These are phyloP conservation scores for Anser cygnoides DNA, from an alignment of 2,113 vertebrate species.

Conservation along the genomic window DNA sequence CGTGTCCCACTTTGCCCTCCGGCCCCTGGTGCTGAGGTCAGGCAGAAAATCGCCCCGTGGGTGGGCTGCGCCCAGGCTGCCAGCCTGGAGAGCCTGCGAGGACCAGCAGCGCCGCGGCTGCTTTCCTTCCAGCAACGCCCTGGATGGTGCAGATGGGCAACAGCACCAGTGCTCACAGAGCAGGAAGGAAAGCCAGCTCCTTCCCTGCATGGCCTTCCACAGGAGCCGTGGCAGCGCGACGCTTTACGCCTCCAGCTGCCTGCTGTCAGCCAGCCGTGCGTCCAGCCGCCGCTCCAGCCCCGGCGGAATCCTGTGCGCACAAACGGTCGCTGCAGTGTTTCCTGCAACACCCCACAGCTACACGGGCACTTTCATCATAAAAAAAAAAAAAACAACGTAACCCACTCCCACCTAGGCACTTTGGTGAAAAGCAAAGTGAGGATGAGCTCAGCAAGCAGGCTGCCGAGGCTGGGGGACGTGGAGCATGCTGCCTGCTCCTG, in stretches of 20 bases:
- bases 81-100: rapidly evolving
- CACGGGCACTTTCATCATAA: neutral
- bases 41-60: neutral
- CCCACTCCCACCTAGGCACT: neutral
- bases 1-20: neutral
- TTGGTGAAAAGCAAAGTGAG: neutral
- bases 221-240: rapidly evolving
- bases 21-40: neutral
- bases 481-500: rapidly evolving
- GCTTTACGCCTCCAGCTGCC: neutral
- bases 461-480: neutral
- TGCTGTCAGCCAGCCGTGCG: rapidly evolving
- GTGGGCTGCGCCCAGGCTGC: rapidly evolving
- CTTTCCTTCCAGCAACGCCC: neutral
- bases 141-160: neutral
- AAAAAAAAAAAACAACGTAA: rapidly evolving
- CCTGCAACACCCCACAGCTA: neutral
- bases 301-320: rapidly evolving
- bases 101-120: rapidly evolving
- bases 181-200: neutral
- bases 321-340: neutral
- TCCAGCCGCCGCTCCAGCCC: neutral
- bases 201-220: neutral
- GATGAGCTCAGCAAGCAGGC: neutral
- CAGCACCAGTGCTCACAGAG: neutral